Evolutionary conservation across 2,113 vertebrate species (phyloP).

Genomic region (Blennius ocellaris): DNA sequence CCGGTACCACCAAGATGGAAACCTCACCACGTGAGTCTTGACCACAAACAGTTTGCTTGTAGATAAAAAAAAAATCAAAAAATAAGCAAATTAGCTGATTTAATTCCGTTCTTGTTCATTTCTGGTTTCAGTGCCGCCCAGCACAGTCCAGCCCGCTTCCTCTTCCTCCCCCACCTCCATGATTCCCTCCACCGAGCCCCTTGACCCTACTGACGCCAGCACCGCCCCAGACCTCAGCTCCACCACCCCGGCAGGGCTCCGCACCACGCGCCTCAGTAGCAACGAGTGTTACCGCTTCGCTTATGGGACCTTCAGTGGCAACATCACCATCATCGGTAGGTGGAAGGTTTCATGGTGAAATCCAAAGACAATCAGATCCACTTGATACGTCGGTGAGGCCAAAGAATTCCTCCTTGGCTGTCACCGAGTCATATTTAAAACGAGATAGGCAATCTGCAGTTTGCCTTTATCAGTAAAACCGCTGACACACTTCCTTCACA

Average conservation of each 20-base stretch:
- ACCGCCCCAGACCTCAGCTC: conserved; percentile 25
- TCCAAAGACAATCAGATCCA: no score
- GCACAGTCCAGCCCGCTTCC: conserved; percentile 30
- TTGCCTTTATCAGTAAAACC: no score
- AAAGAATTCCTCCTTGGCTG: no score
- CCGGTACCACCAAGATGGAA: conserved; percentile 59
- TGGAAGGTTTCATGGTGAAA: background rate
- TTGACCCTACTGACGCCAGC: conserved; percentile 40
- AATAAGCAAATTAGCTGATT: background rate
- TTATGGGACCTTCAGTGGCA: conserved; percentile 84
- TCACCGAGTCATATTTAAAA: no score
- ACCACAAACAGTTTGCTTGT: no score
- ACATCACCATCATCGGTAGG: conserved; percentile 88
- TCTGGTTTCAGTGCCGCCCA: conserved; percentile 43
- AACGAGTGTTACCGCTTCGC: conserved; percentile 85
- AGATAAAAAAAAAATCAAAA: no score
- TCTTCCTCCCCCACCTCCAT: conserved; percentile 8
- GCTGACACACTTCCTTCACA: no score
- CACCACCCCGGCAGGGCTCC: conserved; percentile 43
- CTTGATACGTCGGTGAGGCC: no score
- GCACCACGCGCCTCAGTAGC: conserved; percentile 29
- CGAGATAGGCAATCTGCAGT: no score
- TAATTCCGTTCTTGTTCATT: background rate
- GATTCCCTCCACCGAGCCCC: conserved; percentile 63
- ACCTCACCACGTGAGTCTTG: conserved; percentile 68